Percentiles rank a stretch among this genome's conserved stretches.
These are phyloP conservation scores for Panorpa germanica DNA, from an alignment of 2,888 invertebrate genomes.

Conservation along the genomic window DNA sequence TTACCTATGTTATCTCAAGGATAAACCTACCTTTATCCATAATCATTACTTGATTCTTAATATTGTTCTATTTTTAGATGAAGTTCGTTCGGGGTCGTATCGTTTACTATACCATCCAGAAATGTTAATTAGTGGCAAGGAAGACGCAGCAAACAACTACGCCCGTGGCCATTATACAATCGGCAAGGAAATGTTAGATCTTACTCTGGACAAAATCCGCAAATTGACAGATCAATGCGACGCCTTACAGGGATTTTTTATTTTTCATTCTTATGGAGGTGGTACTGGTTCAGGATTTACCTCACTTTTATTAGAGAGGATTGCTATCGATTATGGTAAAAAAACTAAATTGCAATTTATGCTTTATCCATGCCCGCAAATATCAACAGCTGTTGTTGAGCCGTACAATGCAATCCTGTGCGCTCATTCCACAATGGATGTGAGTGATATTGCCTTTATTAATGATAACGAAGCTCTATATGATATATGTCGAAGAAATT, in stretches of 20 bases:
- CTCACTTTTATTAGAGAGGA: constrained; percentile 40
- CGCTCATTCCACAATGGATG: constrained; percentile 47
- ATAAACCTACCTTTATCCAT: no score
- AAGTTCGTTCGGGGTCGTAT: constrained; percentile 51
- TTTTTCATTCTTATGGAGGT: constrained; percentile 53
- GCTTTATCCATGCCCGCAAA: constrained; percentile 74
- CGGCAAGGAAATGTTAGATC: constrained; percentile 54
- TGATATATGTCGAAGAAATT: constrained; percentile 64
- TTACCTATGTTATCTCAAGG: no score
- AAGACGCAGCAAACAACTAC: constrained; percentile 75
- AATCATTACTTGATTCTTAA: no score
- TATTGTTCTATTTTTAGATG: constrained; percentile 26
- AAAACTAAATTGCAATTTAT: constrained; percentile 43
- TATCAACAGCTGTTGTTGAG: constrained; percentile 55
- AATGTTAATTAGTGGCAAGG: constrained; percentile 59
- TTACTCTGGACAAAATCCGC: constrained; percentile 50
- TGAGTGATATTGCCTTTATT: constrained; percentile 48
- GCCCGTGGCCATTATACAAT: constrained; percentile 65
- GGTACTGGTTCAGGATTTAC: constrained; percentile 65
- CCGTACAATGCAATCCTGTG: constrained; percentile 58
- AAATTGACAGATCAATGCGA: constrained; percentile 42
- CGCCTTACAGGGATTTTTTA: constrained; percentile 39
- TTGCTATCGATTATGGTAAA: constrained; percentile 43
- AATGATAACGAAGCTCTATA: constrained; percentile 78
- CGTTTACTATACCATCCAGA: constrained; percentile 56